These are phyloP conservation scores for Acleris emargana DNA, from an alignment of 2,888 invertebrate species.

Conservation along the genomic window DNA sequence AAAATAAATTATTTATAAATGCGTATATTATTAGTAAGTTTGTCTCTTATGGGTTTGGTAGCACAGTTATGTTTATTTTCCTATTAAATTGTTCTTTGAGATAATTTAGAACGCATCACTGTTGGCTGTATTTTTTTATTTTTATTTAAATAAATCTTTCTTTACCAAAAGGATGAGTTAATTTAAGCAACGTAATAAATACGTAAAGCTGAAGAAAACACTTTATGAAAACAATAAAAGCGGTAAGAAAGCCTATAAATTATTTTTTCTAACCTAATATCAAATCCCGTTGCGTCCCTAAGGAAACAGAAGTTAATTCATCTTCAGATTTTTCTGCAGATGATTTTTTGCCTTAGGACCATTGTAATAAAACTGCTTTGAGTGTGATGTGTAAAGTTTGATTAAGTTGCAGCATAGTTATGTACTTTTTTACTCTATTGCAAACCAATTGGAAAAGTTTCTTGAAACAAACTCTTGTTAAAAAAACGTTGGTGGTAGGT, in stretches of 20 bases:
- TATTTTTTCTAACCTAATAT: constrained; percentile 36
- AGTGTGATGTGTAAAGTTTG: too few species aligned
- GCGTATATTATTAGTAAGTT: too few species aligned
- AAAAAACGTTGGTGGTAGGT: too few species aligned
- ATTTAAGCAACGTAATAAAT: constrained; percentile 23
- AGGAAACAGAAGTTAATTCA: constrained; percentile 31
- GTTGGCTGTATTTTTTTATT: neutral
- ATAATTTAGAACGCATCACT: too few species aligned
- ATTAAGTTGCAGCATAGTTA: too few species aligned
- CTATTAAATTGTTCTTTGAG: too few species aligned
- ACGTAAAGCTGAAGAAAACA: constrained; percentile 23
- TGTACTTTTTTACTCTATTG: too few species aligned
- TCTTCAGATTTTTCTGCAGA: constrained; percentile 16
- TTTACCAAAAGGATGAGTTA: constrained; percentile 7
- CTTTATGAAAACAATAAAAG: constrained; percentile 29
- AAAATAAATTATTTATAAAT: too few species aligned
- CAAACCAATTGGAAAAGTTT: too few species aligned
- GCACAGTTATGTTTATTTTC: too few species aligned
- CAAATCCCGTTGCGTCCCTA: constrained; percentile 34
- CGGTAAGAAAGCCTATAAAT: constrained; percentile 32
- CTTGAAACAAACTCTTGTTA: too few species aligned
- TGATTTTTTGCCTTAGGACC: constrained; percentile 12
- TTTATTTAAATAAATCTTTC: neutral
- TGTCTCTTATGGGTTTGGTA: too few species aligned
- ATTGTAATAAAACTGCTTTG: constrained; percentile 4